Evolutionary conservation across 2,888 invertebrate species (phyloP).

Genomic region (Ornithoptera priamus): DNA sequence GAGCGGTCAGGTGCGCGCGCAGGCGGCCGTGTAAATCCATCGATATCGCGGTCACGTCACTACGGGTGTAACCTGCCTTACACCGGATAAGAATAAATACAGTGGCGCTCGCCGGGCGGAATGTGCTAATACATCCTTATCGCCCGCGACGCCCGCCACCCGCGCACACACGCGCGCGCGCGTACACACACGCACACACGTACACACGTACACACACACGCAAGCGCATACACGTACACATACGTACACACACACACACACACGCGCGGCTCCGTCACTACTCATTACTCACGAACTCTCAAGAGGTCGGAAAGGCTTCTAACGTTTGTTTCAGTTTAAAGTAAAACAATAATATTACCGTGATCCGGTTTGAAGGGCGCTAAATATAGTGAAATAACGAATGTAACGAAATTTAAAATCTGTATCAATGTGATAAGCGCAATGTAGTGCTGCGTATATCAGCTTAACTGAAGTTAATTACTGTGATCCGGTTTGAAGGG

Average conservation of each 20-base stretch:
- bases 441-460: too few species aligned
- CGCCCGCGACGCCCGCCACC: conserved; percentile 50
- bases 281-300: conserved; percentile 26
- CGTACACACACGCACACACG: neutral
- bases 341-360: too few species aligned
- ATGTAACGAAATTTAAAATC: too few species aligned
- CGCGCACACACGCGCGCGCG: conserved; percentile 34
- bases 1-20: conserved; percentile 11
- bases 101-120: conserved; percentile 70
- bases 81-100: conserved; percentile 78
- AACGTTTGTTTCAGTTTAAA: too few species aligned
- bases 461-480: too few species aligned
- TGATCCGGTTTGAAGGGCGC: too few species aligned
- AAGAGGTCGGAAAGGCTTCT: conserved; percentile 1
- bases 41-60: conserved; percentile 54
- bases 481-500: too few species aligned
- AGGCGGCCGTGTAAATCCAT: conserved; percentile 30
- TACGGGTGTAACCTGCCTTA: conserved; percentile 78
- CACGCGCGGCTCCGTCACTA: conserved; percentile 2
- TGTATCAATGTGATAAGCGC: too few species aligned
- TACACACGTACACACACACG: conserved; percentile 10
- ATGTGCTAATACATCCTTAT: conserved; percentile 80
- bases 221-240: conserved; percentile 27
- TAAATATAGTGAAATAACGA: too few species aligned
- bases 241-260: conserved; percentile 1